phyloP scores from a whole-genome alignment of 1,140 invertebrate genomes.

The Hyphantria cunea region DNA sequence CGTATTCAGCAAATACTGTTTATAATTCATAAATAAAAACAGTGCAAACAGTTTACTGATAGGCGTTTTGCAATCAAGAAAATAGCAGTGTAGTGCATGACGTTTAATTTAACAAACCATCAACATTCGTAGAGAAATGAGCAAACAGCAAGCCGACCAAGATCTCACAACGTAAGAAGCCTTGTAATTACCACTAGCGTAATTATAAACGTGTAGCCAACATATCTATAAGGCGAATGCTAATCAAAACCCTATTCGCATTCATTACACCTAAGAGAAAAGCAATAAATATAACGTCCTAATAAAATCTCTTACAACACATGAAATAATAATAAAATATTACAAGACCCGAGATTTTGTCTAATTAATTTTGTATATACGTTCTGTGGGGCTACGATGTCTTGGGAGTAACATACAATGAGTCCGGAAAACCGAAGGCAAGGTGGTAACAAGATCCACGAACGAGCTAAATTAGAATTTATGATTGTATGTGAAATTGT shows the following conservation, averaged over 20 bases:
- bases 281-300: constrained; percentile 77
- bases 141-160: constrained; percentile 58
- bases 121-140: constrained; percentile 65
- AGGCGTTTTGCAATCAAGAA: constrained; percentile 63
- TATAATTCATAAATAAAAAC: constrained; percentile 42
- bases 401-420: constrained; percentile 75
- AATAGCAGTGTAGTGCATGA: constrained; percentile 57
- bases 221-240: constrained; percentile 60
- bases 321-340: constrained; percentile 80
- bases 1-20: too few relatives aligned
- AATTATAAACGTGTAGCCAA: constrained; percentile 74
- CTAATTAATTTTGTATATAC: constrained; percentile 80
- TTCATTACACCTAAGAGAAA: constrained; percentile 64
- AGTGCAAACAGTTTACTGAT: constrained; percentile 45
- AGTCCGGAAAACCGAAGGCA: constrained; percentile 64
- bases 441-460: constrained; percentile 71
- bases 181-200: constrained; percentile 79
- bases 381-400: constrained; percentile 68
- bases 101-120: constrained; percentile 78
- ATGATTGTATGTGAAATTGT: constrained; percentile 80
- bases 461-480: constrained; percentile 79
- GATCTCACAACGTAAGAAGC: constrained; percentile 66
- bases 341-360: constrained; percentile 76
- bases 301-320: constrained; percentile 75
- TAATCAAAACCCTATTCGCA: constrained; percentile 76